These are phyloP conservation scores for Pinctada fucata DNA, from an alignment of 2,888 invertebrate species.

Conservation along the genomic window DNA sequence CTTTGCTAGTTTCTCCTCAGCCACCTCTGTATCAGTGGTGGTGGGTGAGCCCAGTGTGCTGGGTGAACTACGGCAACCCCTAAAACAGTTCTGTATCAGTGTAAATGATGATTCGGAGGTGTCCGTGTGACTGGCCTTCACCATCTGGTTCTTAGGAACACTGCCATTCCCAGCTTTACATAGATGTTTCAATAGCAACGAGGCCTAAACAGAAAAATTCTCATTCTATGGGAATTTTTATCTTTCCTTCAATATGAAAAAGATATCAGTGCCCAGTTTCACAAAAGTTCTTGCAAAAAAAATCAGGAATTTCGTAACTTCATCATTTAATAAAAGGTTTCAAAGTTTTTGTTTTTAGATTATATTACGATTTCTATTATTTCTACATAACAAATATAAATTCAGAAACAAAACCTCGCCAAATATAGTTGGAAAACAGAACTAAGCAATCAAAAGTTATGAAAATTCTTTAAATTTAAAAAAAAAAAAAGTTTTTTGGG, in stretches of 20 bases:
- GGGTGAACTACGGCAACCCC: constrained; percentile 35
- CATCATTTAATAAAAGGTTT: too few species aligned
- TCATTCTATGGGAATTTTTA: not conserved
- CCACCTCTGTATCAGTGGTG: constrained; percentile 39
- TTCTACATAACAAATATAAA: too few species aligned
- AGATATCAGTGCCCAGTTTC: too few species aligned
- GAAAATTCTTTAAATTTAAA: too few species aligned
- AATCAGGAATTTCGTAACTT: too few species aligned
- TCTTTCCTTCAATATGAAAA: not conserved
- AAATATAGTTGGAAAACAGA: too few species aligned
- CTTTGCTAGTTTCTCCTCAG: constrained; percentile 67
- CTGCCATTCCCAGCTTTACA: constrained; percentile 69
- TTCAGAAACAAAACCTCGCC: too few species aligned
- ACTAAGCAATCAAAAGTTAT: too few species aligned
- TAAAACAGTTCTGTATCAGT: constrained; percentile 37
- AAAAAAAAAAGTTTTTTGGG: too few species aligned
- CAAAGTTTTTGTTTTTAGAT: too few species aligned
- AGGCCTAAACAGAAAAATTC: constrained; percentile 51
- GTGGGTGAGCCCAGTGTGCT: constrained; percentile 34
- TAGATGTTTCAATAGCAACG: constrained; percentile 61
- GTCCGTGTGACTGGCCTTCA: constrained; percentile 33
- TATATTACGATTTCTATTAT: too few species aligned
- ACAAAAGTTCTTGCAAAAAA: too few species aligned
- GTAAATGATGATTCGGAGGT: constrained; percentile 30
- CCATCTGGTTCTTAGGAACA: constrained; percentile 56